Evolutionary conservation across 2,797 vertebrate genomes (phyloP), one percentile per base, ranked within the genome.

Genomic region (Poeciliopsis turneri): DNA sequence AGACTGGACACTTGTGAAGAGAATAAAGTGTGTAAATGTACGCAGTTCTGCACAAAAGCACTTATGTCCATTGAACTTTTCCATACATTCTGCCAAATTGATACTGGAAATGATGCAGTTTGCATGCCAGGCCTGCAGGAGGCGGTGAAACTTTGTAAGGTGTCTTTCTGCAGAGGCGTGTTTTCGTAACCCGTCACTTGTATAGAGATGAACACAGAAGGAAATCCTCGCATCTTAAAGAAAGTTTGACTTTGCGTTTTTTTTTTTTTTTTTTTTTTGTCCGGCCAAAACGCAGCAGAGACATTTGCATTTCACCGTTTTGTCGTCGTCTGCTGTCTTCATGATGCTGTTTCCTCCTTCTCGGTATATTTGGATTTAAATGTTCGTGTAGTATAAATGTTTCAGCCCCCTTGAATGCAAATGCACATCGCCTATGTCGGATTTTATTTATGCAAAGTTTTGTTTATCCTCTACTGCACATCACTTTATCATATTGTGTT

Each of bases 401-500:
- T 12, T 45, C 43, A 39, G 39, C 39, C 45, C 12, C 45, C 12
- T 13, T 51, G 49, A 25, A 9, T 51, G 2, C 18, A 20, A 51
- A 51, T 23, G 49, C 49, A 20, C 18, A 20, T 49, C 1, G 6
- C 47, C 18, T 2, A 20, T 20, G 49, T 8, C 0, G 2, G 49
- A 51, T 51, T 51, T 23, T 51, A 25, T n/a, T 25, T 0, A 59
- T 59, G 4, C 12, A 59, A 13, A 5, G 2, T 59, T 30, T 59
- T 59, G 55, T 59, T 30, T 30, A 28, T 59, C 1, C 55, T 59
- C n/a, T 59, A 15, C n/a, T 13, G 23, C 12, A 7, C 25, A 55
- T 55, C 11, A n/a, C 12, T n/a, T 1, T 0, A 1, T 25, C 25
- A 55, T 1, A 4, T 12, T n/a, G 51, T 55, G 23, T n/a, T n/a